Evolutionary conservation across 2,888 invertebrate genomes (phyloP).

Genomic region (Exocentrus adspersus): DNA sequence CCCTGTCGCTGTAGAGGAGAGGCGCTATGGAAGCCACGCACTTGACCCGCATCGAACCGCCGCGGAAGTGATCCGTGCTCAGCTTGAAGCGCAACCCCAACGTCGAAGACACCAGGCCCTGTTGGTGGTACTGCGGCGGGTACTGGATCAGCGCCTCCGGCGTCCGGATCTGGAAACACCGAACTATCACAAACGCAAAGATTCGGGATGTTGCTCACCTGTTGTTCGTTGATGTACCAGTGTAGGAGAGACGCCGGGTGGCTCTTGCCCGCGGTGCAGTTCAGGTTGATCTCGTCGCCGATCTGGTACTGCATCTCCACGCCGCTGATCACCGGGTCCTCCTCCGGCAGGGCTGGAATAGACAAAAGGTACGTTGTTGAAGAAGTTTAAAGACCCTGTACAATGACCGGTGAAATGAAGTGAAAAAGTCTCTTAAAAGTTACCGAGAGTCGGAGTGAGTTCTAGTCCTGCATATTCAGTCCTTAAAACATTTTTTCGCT

Average conservation of each 20-base stretch:
- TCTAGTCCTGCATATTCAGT: too few species aligned
- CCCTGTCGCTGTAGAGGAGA: conserved; percentile 69
- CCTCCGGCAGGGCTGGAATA: conserved; percentile 70
- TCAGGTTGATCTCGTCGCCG: conserved; percentile 77
- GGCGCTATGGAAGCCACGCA: conserved; percentile 72
- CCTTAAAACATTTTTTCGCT: too few species aligned
- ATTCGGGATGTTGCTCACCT: conserved; percentile 66
- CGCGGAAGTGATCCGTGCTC: conserved; percentile 68
- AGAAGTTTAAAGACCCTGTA: neutral
- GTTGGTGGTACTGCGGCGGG: conserved; percentile 66
- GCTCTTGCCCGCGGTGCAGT: conserved; percentile 81
- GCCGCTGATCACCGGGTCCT: conserved; percentile 79
- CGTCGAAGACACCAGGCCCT: conserved; percentile 69
- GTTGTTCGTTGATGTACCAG: conserved; percentile 83
- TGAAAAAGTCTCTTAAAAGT: too few species aligned
- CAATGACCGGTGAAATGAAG: too few species aligned
- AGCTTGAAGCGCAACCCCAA: conserved; percentile 69
- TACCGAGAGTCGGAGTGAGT: too few species aligned
- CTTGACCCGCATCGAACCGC: conserved; percentile 71
- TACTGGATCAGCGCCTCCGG: conserved; percentile 66
- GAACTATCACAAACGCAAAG: too few species aligned
- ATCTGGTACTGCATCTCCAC: conserved; percentile 78
- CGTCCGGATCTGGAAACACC: conserved; percentile 66
- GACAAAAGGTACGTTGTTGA: conserved; percentile 24
- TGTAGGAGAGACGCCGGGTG: conserved; percentile 79